phyloP scores from a whole-genome alignment of 2,113 vertebrate genomes.

The Panthera tigris region DNA sequence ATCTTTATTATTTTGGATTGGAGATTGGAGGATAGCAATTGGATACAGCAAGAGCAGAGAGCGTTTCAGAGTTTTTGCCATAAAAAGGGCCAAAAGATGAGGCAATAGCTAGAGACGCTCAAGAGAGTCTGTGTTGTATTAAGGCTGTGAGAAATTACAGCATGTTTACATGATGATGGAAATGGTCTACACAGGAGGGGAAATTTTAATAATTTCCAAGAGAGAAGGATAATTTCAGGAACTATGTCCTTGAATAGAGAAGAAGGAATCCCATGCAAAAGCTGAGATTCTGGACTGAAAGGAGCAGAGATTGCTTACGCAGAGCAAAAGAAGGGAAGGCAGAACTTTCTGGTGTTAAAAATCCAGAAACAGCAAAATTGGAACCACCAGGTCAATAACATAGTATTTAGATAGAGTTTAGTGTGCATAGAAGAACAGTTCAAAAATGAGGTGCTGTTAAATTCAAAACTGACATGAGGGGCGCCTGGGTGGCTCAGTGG shows the following conservation, averaged over 20 bases:
- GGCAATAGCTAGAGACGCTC: neutral
- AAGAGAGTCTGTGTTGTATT: neutral
- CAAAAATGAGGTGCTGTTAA: neutral
- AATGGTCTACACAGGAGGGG: neutral
- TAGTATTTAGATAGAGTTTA: neutral
- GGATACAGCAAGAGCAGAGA: neutral
- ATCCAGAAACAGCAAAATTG: neutral
- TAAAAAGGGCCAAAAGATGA: neutral
- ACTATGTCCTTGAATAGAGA: neutral
- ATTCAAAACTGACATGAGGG: neutral
- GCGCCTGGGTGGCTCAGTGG: too few relatives aligned
- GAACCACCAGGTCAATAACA: neutral
- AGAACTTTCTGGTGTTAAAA: neutral
- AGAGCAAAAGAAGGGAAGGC: neutral
- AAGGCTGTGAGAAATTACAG: neutral
- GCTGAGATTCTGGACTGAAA: neutral
- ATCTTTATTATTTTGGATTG: neutral
- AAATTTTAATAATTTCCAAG: neutral
- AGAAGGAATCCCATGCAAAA: neutral
- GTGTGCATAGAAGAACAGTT: neutral
- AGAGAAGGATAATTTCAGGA: neutral
- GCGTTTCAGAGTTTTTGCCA: neutral
- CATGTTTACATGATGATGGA: neutral
- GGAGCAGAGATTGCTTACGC: neutral
- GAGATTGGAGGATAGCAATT: neutral